Base-by-base conservation (phyloP, 2,113 vertebrate genomes). In the Prionailurus viverrinus region DNA sequence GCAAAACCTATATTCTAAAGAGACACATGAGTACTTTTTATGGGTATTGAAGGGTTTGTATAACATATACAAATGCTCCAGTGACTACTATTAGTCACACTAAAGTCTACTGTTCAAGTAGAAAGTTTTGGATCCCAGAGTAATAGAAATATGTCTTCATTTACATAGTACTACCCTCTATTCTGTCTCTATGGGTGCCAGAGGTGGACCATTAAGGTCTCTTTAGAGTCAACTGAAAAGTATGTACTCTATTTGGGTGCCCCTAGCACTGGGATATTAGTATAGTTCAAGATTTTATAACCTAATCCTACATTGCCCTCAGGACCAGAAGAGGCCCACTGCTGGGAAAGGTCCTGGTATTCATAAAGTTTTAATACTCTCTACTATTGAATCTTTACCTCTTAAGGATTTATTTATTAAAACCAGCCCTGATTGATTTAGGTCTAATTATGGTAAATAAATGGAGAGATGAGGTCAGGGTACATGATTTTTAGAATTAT, bases 381-480 rank as follows among this genome's bases (percentile, higher is more conserved):
- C 48, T 84, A 23, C 19, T 68, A n/a, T 15, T 76, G 29, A 31
- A 10, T 86, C 39, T 87, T 78, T 94, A 55, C 90, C 63, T 7
- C 78, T 83, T 33, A 11, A 89, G 4, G 29, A 45, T 94, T 96
- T 91, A 66, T 92, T 90, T 74, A 63, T 86, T 89, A 89, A 29
- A 95, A 74, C 10, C 9, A 68, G 45, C 74, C 41, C 36, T 91
- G 66, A 69, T 69, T 85, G 15, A 86, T 76, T 74, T 39, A 93
- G 31, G 18, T 36, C 16, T 21, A 31, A 4, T 78, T 81, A 71
- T 45, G 12, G 16, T 88, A 82, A 80, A 81, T 83, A 93, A 81
- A 91, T 83, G 36, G 73, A 41, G 45, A 83, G 16, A 90, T 87
- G 69, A 94, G 69, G 9, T 65, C 15, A 73, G 7, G 27, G 13